Base-by-base conservation (phyloP, 2,888 invertebrate genomes). In the Scrobipalpa atriplicella region DNA sequence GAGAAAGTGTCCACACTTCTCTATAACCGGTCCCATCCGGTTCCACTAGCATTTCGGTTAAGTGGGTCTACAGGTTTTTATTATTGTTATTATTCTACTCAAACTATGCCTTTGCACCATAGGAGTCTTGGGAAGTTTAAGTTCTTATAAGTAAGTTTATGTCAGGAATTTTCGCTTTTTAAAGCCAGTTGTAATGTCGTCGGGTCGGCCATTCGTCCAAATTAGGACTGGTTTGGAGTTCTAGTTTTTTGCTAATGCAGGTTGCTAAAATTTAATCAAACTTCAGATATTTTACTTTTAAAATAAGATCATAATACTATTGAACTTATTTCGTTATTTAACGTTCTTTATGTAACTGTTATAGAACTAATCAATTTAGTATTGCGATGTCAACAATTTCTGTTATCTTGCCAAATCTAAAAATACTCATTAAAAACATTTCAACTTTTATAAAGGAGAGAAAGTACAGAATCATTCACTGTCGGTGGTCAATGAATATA, bases 181-280 rank as follows among this genome's bases (percentile, higher is more conserved):
- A 58, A 16, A 63, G 65, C 63, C 38, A 64, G 65, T 69, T 63
- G 29, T 58, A 38, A 36, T 38, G 58, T 29, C 29, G 56, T 36
- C 58, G 16, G 16, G 38, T 74, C 73, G 38, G 58, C 38, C 54
- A 21, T 18, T 18, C 21, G 18, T 6, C 18, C 58, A 38, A 58
- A 38, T 58, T 29, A 38, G 38, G 58, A 58, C 58, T 38, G 38
- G 38, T 58, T 58, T 58, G 16, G n/a, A n/a, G n/a, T 58, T 38
- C 36, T 6, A 36, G 29, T 29, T 58, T 58, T 58, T 36, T 58
- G 38, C 36, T 58, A 58, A 58, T 58, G 16, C 58, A 58, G 58
- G 38, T 58, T 58, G 38, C 38, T 58, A 19, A 56, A 56, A 21
- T 56, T 56, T 56, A 21, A 56, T 21, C 19, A 21, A 52, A 18